phyloP scores from a whole-genome alignment of 2,113 vertebrate species.

The Sinocyclocheilus anophthalmus region DNA sequence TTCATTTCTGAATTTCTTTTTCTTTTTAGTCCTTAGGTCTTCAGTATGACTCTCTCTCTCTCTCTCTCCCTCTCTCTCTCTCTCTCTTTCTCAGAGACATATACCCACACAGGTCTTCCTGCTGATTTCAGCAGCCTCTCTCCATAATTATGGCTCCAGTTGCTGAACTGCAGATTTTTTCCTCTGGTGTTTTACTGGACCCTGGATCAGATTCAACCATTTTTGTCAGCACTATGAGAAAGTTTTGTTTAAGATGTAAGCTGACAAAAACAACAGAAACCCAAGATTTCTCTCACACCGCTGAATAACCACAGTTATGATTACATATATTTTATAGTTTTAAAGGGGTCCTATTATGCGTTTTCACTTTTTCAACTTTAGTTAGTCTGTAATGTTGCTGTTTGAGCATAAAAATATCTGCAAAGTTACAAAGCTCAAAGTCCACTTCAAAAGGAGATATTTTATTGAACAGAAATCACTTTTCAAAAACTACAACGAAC shows the following conservation, averaged over 20 bases:
- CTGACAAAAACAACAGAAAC: constrained; percentile 41
- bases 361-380: too few species aligned
- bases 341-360: too few species aligned
- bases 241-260: constrained; percentile 45
- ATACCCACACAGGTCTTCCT: constrained; percentile 57
- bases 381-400: too few species aligned
- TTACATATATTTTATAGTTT: background rate
- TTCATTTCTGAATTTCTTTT: background rate
- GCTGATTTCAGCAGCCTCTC: constrained; percentile 79
- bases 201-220: constrained; percentile 56
- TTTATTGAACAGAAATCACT: too few species aligned
- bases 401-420: too few species aligned
- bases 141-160: constrained; percentile 76
- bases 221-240: constrained; percentile 51
- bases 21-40: background rate
- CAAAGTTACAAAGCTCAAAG: too few species aligned
- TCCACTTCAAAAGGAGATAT: too few species aligned
- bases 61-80: constrained; percentile 38
- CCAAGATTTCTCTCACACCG: constrained; percentile 1
- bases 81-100: background rate
- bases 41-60: constrained; percentile 19
- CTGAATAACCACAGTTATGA: constrained; percentile 1
- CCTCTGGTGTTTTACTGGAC: constrained; percentile 64
- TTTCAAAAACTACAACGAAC: too few species aligned
- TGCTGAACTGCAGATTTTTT: constrained; percentile 80